These are phyloP conservation scores for Amblyjoppa proteus DNA, from an alignment of 2,888 invertebrate genomes.

Conservation along the genomic window DNA sequence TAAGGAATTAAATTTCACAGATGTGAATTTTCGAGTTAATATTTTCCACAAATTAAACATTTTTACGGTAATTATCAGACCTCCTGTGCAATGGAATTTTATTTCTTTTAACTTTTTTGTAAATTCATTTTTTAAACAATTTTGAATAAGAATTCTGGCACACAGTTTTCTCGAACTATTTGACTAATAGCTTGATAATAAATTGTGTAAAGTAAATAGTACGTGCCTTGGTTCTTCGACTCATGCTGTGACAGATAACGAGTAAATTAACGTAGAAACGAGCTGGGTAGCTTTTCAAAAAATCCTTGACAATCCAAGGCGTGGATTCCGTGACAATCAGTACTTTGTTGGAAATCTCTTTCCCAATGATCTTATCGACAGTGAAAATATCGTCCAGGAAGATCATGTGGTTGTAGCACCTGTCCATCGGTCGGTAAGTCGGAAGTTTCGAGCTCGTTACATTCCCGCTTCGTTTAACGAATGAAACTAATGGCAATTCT, in stretches of 20 bases:
- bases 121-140: too few relatives aligned
- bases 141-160: too few relatives aligned
- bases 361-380: constrained; percentile 87
- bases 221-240: constrained; percentile 78
- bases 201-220: background rate
- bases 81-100: too few relatives aligned
- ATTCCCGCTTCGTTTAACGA: constrained; percentile 32
- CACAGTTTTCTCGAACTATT: background rate
- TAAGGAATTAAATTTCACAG: too few relatives aligned
- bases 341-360: constrained; percentile 88
- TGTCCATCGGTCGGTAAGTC: constrained; percentile 68
- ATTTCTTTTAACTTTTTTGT: too few relatives aligned
- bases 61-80: too few relatives aligned
- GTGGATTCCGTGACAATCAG: constrained; percentile 90
- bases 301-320: constrained; percentile 91
- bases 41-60: too few relatives aligned
- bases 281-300: constrained; percentile 87
- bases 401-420: constrained; percentile 89
- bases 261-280: constrained; percentile 90
- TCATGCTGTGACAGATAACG: constrained; percentile 89
- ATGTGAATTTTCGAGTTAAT: too few relatives aligned
- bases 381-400: constrained; percentile 89
- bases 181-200: background rate
- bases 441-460: background rate
- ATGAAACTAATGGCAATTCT: constrained; percentile 38